phyloP scores from a whole-genome alignment of 2,888 invertebrate species.

The Agrotis exclamationis region DNA sequence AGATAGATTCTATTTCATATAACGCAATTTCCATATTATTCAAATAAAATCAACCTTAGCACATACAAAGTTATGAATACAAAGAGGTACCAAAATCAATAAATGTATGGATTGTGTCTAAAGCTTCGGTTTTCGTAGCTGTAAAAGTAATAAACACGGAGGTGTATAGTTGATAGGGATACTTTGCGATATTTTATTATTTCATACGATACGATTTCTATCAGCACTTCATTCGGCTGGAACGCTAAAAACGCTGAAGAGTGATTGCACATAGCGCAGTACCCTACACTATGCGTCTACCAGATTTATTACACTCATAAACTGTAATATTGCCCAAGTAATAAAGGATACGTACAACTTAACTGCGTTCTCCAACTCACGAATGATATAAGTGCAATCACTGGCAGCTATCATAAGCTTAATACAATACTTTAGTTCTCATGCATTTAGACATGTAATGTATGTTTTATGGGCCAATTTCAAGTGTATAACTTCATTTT shows the following conservation, averaged over 20 bases:
- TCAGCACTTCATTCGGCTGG: constrained; percentile 61
- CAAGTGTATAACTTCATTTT: constrained; percentile 33
- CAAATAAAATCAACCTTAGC: constrained; percentile 39
- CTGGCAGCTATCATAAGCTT: constrained; percentile 55
- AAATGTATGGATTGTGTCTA: constrained; percentile 36
- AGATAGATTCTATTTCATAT: constrained; percentile 24
- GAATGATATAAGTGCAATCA: constrained; percentile 72
- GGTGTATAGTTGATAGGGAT: constrained; percentile 25
- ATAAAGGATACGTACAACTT: constrained; percentile 84
- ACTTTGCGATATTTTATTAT: constrained; percentile 42
- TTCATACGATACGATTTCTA: constrained; percentile 54
- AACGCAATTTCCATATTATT: constrained; percentile 34
- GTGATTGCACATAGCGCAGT: constrained; percentile 76
- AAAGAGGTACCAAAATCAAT: constrained; percentile 37
- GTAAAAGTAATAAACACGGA: constrained; percentile 24
- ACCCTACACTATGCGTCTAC: constrained; percentile 74
- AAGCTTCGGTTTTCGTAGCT: constrained; percentile 29
- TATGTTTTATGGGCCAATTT: constrained; percentile 52
- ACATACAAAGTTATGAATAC: constrained; percentile 24
- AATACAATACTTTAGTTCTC: constrained; percentile 50
- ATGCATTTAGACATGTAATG: constrained; percentile 54
- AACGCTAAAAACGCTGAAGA: constrained; percentile 42
- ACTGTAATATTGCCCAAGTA: constrained; percentile 84
- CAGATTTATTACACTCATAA: constrained; percentile 86
- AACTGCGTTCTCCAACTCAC: constrained; percentile 77